Evolutionary conservation across 1,140 invertebrate species (phyloP).

Genomic region (Mactra quadrangularis): DNA sequence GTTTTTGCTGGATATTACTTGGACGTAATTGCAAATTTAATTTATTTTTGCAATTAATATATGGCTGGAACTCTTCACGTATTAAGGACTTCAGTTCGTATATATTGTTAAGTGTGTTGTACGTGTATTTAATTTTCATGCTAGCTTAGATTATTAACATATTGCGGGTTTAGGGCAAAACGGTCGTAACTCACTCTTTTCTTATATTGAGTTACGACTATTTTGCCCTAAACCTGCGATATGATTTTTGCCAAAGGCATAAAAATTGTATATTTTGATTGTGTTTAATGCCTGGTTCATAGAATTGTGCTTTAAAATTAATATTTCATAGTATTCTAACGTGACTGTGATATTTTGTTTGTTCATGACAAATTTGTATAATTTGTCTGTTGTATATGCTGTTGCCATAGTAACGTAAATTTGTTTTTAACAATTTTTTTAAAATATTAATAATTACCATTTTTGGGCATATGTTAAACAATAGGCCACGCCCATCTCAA

Average conservation of each 20-base stretch:
- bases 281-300: neutral
- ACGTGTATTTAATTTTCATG: neutral
- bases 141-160: neutral
- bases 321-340: slow-evolving; percentile 50
- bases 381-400: slow-evolving; percentile 15
- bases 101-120: neutral
- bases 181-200: no score
- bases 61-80: no score
- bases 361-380: slow-evolving; percentile 12
- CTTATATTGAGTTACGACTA: no score
- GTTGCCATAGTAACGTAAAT: slow-evolving; percentile 39
- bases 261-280: neutral
- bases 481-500: neutral
- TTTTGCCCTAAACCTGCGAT: no score
- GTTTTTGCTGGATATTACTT: neutral
- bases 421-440: no score
- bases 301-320: neutral
- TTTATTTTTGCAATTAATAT: neutral
- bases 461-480: slow-evolving; percentile 2
- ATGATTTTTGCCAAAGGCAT: neutral
- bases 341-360: slow-evolving; percentile 60
- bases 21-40: neutral
- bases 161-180: no score
- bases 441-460: no score
- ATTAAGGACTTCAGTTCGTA: neutral